These are phyloP conservation scores for Colistium nudipinnis DNA, from an alignment of 2,113 vertebrate genomes.

Conservation along the genomic window DNA sequence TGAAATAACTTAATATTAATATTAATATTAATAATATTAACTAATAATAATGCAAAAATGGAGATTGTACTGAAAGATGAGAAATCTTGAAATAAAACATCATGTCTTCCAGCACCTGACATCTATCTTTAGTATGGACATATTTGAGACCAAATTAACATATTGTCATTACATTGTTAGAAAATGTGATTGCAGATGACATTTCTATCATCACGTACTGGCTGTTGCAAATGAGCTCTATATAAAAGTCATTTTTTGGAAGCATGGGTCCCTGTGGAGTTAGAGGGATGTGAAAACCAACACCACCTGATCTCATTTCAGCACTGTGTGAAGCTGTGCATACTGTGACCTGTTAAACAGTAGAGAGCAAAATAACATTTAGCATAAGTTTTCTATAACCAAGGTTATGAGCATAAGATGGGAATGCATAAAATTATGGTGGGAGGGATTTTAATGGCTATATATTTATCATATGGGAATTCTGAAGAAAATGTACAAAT, in stretches of 20 bases:
- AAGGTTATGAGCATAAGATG: background rate
- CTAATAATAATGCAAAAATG: too few species aligned
- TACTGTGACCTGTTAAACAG: background rate
- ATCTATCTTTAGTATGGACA: too few species aligned
- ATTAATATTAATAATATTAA: too few species aligned
- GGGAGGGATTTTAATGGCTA: background rate
- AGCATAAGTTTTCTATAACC: background rate
- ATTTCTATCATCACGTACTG: background rate
- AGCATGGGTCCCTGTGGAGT: background rate
- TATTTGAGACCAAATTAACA: too few species aligned
- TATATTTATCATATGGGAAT: background rate
- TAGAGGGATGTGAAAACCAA: background rate
- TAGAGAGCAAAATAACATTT: background rate
- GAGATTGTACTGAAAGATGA: too few species aligned
- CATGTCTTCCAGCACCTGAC: too few species aligned
- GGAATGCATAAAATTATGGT: background rate
- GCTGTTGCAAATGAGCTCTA: background rate
- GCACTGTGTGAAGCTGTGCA: background rate
- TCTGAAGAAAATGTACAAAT: background rate
- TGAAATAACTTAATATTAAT: too few species aligned
- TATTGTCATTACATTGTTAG: too few species aligned
- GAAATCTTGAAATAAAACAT: too few species aligned
- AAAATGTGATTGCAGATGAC: too few species aligned
- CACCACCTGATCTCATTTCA: slow-evolving; percentile 11
- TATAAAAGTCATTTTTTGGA: background rate